Evolutionary conservation across 2,113 vertebrate genomes (phyloP), one percentile per base, ranked within the genome.

Genomic region (Nannobrachium achirus): DNA sequence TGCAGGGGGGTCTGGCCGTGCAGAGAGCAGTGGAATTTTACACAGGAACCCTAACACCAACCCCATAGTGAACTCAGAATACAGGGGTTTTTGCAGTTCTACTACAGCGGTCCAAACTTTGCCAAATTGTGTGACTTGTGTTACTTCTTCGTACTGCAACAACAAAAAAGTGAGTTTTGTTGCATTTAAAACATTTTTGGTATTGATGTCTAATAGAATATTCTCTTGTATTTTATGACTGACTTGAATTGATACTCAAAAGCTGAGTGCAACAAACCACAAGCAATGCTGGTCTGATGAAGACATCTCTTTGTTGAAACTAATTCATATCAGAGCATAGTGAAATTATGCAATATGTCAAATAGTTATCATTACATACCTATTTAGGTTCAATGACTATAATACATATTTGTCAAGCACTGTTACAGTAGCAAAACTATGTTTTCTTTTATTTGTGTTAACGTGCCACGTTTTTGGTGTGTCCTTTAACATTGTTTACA

Each of bases 401-500:
- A 56, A 50, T 68, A 6, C 42, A 19, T 58, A 10, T 18, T 16
- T 18, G 16, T 14, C 33, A 38, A n/a, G n/a, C 14, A 7, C 38
- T 39, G 8, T 9, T 10, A 46, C 11, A 50, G 14, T 20, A 20
- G 2, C 39, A 15, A 0, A 15, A 8, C 16, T 58, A 48, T n/a
- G 41, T 53, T 57, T 14, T 41, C 11, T 33, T n/a, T n/a, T 25
- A 49, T 18, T 50, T 18, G 67, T 52, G 1, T 52, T 8, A 33
- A 55, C 11, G 20, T 46, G 11, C 70, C 16, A 46, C 0, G 42
- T 56, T 57, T 69, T 58, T 38, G n/a, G n/a, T 16, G 39, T 56
- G 0, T 25, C 41, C 0, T 64, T n/a, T 61, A 13, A 63, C 14
- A 66, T 55, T 71, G 80, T 86, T 88, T 83, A 81, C 80, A 82